These are phyloP conservation scores for Brachionus koreanus DNA, from an alignment of 1,140 invertebrate species.

Conservation along the genomic window DNA sequence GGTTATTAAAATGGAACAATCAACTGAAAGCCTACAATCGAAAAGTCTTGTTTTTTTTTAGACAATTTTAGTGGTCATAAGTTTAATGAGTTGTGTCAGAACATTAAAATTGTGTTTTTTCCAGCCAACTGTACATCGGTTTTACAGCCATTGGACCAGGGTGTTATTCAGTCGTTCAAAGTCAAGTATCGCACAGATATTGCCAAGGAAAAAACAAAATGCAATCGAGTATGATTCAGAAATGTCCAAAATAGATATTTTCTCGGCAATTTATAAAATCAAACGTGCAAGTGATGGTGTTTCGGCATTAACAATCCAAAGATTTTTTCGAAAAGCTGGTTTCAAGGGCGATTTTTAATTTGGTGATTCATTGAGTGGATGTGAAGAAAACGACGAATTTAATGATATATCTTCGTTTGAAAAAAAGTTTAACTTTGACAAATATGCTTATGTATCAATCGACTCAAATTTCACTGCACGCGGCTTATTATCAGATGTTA, in stretches of 20 bases:
- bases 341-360: background rate
- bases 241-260: background rate
- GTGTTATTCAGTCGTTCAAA: background rate
- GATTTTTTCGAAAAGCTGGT: background rate
- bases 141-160: background rate
- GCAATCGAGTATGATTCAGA: background rate
- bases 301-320: background rate
- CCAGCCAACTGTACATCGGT: background rate
- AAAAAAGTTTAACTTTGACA: background rate
- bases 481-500: background rate
- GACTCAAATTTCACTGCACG: background rate
- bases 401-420: background rate
- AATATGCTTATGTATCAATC: background rate
- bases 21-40: background rate
- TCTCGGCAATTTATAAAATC: background rate
- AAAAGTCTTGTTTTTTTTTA: background rate
- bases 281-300: background rate
- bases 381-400: background rate
- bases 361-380: background rate
- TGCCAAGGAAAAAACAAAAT: background rate
- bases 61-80: background rate
- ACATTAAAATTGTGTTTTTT: background rate
- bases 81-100: background rate
- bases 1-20: background rate
- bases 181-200: background rate